These are phyloP conservation scores for Agriopis leucophaearia DNA, from an alignment of 2,888 invertebrate genomes.

Conservation along the genomic window DNA sequence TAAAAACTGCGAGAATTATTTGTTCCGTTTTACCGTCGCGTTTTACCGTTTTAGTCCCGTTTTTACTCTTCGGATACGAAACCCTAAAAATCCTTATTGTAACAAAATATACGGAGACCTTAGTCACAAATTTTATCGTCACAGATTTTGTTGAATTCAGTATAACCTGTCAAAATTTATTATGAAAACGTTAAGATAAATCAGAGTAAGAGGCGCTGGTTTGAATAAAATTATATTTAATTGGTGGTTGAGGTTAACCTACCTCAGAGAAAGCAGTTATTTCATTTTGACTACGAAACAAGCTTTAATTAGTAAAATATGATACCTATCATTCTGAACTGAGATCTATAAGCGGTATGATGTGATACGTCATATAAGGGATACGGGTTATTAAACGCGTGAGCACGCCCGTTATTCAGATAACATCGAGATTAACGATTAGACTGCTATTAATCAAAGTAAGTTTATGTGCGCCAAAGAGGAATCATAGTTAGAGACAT, in stretches of 20 bases:
- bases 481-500: not conserved
- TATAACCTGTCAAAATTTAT: too few species aligned
- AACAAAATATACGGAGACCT: too few species aligned
- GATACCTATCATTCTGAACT: not conserved
- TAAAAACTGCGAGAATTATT: too few species aligned
- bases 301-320: not conserved
- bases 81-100: too few species aligned
- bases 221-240: too few species aligned
- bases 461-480: slow-evolving; percentile 34
- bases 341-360: slow-evolving; percentile 8
- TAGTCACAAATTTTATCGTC: too few species aligned
- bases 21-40: too few species aligned
- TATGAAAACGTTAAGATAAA: too few species aligned
- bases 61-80: too few species aligned
- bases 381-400: slow-evolving; percentile 43
- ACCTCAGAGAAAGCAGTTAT: not conserved
- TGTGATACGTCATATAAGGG: slow-evolving; percentile 34
- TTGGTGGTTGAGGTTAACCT: not conserved
- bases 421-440: slow-evolving; percentile 41
- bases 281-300: not conserved
- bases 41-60: too few species aligned
- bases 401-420: slow-evolving; percentile 40
- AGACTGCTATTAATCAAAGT: slow-evolving; percentile 43
- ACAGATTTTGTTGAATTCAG: too few species aligned
- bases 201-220: too few species aligned